phyloP scores from a whole-genome alignment of 2,888 invertebrate species.

The Hirtodrosophila cameraria region DNA sequence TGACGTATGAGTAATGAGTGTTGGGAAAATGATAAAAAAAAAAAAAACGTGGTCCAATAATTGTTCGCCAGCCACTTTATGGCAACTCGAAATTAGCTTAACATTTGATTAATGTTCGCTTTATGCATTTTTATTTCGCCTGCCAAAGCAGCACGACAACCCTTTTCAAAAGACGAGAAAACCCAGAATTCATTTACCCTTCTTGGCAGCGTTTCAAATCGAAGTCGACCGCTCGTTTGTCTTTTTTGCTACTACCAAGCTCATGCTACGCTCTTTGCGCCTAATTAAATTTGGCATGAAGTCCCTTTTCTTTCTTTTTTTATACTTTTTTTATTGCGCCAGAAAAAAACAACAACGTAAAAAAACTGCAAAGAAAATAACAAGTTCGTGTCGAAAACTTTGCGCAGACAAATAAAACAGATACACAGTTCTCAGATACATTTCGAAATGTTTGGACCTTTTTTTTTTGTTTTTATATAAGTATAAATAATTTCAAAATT shows the following conservation, averaged over 20 bases:
- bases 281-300: slow-evolving; percentile 81
- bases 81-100: slow-evolving; percentile 63
- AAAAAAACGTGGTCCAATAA: slow-evolving; percentile 23
- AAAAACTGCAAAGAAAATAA: slow-evolving; percentile 49
- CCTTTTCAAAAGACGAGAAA: slow-evolving; percentile 70
- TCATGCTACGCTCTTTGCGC: slow-evolving; percentile 68
- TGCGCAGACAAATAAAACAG: slow-evolving; percentile 69
- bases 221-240: slow-evolving; percentile 79
- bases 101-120: slow-evolving; percentile 69
- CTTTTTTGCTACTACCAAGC: slow-evolving; percentile 47
- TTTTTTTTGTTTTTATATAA: slow-evolving; percentile 21
- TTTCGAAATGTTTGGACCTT: slow-evolving; percentile 33
- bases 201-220: slow-evolving; percentile 76
- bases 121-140: slow-evolving; percentile 43
- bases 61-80: slow-evolving; percentile 33
- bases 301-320: slow-evolving; percentile 58
- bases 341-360: slow-evolving; percentile 15
- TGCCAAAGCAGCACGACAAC: slow-evolving; percentile 39
- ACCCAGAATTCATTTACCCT: slow-evolving; percentile 61
- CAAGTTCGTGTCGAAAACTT: slow-evolving; percentile 63
- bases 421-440: slow-evolving; percentile 41
- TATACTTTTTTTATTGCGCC: slow-evolving; percentile 18
- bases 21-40: slow-evolving; percentile 17
- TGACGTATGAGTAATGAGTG: slow-evolving; percentile 69
- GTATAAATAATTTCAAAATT: slow-evolving; percentile 72